These are phyloP conservation scores for Garra rufa DNA, from an alignment of 2,113 vertebrate genomes.

Conservation along the genomic window DNA sequence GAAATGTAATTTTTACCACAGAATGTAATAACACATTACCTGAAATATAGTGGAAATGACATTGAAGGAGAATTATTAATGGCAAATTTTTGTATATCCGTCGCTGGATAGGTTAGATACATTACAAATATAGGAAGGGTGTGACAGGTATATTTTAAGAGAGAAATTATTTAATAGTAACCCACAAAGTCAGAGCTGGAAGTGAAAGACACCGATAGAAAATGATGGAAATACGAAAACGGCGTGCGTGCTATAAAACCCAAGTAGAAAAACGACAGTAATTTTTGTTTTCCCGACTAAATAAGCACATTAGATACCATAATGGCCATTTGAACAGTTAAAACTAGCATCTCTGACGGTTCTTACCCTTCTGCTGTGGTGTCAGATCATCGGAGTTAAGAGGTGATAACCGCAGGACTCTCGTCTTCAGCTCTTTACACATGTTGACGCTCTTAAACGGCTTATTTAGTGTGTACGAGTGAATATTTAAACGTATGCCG, in stretches of 20 bases:
- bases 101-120: background rate
- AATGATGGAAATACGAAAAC: background rate
- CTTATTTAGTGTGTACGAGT: background rate
- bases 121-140: too few relatives aligned
- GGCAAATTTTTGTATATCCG: background rate
- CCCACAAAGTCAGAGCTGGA: background rate
- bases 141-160: too few relatives aligned
- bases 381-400: conserved; percentile 54
- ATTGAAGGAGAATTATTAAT: background rate
- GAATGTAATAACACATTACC: background rate
- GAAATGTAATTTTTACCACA: background rate
- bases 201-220: too few relatives aligned
- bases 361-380: background rate
- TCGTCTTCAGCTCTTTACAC: conserved; percentile 73
- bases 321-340: background rate
- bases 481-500: background rate
- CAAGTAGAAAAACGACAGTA: background rate
- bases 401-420: conserved; percentile 65
- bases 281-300: background rate
- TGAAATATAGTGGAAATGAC: background rate
- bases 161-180: background rate
- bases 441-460: conserved; percentile 43
- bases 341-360: background rate
- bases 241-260: background rate
- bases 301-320: background rate